A percentile compares a stretch with the other conserved stretches of the same genome.
Conservation (phyloP, 2,888 invertebrate genomes). For the Mallateleia sp. region DNA sequence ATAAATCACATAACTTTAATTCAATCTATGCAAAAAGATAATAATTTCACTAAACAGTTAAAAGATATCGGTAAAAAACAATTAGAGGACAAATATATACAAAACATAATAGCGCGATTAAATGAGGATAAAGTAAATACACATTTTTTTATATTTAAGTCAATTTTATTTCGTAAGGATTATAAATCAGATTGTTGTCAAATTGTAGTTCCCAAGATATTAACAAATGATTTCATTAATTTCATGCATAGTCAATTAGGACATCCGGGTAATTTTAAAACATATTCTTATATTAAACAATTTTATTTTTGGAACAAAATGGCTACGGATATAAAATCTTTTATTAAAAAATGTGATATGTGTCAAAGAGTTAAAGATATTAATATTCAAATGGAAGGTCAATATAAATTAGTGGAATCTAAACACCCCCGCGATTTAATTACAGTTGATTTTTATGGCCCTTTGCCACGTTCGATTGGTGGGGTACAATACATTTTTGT, state of each 20-base stretch:
- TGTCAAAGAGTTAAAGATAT: constrained; percentile 24
- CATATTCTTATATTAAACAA: constrained; percentile 47
- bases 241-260: constrained; percentile 55
- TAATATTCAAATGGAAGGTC: constrained; percentile 32
- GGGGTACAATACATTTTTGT: too few relatives aligned
- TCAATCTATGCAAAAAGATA: neutral
- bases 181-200: neutral
- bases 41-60: neutral
- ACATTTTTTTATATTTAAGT: neutral
- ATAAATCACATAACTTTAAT: neutral
- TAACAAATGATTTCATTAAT: neutral
- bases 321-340: constrained; percentile 46
- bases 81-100: neutral
- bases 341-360: constrained; percentile 34
- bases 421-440: constrained; percentile 30
- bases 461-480: constrained; percentile 29
- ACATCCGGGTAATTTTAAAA: constrained; percentile 70
- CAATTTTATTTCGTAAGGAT: neutral
- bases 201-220: neutral
- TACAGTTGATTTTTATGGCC: constrained; percentile 52
- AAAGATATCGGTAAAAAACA: neutral
- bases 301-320: constrained; percentile 72
- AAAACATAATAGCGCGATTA: neutral
- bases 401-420: neutral
- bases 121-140: neutral